Conservation (phyloP, 1,140 invertebrate genomes). For the Chironomus striatipennis region DNA sequence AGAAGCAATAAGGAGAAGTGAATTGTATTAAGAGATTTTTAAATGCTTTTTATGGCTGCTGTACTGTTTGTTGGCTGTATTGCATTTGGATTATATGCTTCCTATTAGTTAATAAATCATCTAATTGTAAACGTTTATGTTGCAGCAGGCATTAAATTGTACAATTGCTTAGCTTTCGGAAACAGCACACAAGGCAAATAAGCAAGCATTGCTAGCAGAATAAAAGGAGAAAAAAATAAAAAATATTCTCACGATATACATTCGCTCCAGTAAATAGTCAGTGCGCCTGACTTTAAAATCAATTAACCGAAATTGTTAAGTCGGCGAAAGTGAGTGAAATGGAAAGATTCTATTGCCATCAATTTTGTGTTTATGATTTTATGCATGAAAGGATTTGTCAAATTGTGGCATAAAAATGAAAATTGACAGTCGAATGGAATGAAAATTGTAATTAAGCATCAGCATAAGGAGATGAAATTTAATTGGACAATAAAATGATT, state of each 20-base stretch:
- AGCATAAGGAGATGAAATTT: no score
- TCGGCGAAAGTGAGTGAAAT: not conserved
- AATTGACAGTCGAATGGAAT: no score
- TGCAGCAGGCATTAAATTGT: not conserved
- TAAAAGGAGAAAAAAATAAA: not conserved
- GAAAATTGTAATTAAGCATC: no score
- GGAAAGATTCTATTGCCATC: not conserved
- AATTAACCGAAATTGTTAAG: not conserved
- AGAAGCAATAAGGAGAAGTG: no score
- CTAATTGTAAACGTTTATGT: conserved; percentile 23
- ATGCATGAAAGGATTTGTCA: conserved; percentile 5
- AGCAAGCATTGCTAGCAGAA: no score
- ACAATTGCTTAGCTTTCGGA: not conserved
- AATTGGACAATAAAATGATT: no score
- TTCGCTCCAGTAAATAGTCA: not conserved
- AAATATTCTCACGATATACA: conserved; percentile 11
- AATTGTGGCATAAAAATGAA: not conserved
- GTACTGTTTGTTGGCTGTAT: not conserved
- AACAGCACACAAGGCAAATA: not conserved
- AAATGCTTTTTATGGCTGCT: conserved; percentile 14
- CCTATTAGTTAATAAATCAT: conserved; percentile 24
- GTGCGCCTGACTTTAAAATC: conserved; percentile 5
- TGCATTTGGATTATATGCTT: conserved; percentile 18
- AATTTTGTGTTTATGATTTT: conserved; percentile 3
- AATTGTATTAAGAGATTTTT: not conserved